phyloP scores from a whole-genome alignment of 2,113 vertebrate genomes.

The Chauna torquata region DNA sequence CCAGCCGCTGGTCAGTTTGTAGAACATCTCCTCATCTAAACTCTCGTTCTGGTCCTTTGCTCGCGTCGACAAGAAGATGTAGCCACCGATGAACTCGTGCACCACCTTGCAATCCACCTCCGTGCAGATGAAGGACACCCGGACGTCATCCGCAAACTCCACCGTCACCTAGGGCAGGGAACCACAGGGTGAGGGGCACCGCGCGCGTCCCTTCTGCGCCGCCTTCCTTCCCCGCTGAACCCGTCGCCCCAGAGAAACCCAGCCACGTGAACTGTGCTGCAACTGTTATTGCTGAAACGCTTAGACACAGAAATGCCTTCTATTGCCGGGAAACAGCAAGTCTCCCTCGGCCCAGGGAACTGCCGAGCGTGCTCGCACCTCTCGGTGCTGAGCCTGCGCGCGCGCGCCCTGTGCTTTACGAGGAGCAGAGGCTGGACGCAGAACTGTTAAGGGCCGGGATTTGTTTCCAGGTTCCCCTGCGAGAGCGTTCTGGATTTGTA shows the following conservation, averaged over 20 bases:
- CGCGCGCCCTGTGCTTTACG: neutral
- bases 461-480: neutral
- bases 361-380: too few relatives aligned
- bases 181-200: neutral
- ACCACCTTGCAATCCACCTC: slow-evolving; percentile 99
- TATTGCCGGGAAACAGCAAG: neutral
- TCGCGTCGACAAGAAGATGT: slow-evolving; percentile 96
- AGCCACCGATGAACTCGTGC: slow-evolving; percentile 98
- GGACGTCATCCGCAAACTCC: slow-evolving; percentile 95
- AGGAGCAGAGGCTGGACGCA: neutral
- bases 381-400: rapidly evolving
- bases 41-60: slow-evolving; percentile 99
- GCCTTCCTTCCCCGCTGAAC: too few relatives aligned
- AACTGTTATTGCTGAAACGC: neutral
- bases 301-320: neutral
- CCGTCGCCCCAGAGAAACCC: too few relatives aligned
- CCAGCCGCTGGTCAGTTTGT: slow-evolving; percentile 99
- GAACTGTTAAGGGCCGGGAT: neutral
- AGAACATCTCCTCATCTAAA: slow-evolving; percentile 99
- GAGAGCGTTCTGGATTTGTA: neutral
- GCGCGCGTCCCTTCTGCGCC: too few relatives aligned
- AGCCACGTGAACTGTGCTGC: neutral
- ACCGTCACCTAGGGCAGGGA: slow-evolving; percentile 86
- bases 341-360: neutral
- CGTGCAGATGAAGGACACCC: slow-evolving; percentile 92